phyloP scores from a whole-genome alignment of 2,797 vertebrate species.

The Takifugu rubripes region DNA sequence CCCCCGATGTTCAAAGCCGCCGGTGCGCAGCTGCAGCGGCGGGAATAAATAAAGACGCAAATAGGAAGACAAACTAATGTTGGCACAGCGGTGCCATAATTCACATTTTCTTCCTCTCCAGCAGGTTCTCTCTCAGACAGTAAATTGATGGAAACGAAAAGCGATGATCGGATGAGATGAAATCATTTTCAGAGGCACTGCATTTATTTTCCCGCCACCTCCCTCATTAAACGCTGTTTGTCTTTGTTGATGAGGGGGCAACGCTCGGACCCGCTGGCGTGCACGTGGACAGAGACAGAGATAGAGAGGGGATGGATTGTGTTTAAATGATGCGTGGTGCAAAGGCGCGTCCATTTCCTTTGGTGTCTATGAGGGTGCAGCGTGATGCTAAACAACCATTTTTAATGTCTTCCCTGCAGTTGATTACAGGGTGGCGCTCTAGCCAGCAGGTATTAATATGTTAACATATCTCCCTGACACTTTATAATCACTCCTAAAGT shows the following conservation, averaged over 20 bases:
- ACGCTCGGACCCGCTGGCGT: constrained; percentile 22
- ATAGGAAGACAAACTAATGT: constrained; percentile 57
- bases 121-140: constrained; percentile 41
- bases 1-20: constrained; percentile 21
- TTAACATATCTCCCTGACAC: no score
- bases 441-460: no score
- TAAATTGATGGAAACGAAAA: constrained; percentile 64
- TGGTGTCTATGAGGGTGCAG: no score
- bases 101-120: constrained; percentile 43
- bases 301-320: constrained; percentile 1
- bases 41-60: constrained; percentile 35
- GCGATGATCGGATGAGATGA: constrained; percentile 64
- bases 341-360: neutral
- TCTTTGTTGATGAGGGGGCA: constrained; percentile 42
- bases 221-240: constrained; percentile 50
- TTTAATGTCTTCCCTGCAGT: no score
- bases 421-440: no score
- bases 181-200: constrained; percentile 62
- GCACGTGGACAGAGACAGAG: constrained; percentile 11
- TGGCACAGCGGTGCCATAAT: constrained; percentile 53
- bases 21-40: constrained; percentile 14
- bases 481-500: no score
- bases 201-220: constrained; percentile 55
- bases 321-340: neutral
- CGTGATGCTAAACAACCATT: no score